These are phyloP conservation scores for Orchesellides sinensis DNA, from an alignment of 2,888 invertebrate genomes.

Conservation along the genomic window DNA sequence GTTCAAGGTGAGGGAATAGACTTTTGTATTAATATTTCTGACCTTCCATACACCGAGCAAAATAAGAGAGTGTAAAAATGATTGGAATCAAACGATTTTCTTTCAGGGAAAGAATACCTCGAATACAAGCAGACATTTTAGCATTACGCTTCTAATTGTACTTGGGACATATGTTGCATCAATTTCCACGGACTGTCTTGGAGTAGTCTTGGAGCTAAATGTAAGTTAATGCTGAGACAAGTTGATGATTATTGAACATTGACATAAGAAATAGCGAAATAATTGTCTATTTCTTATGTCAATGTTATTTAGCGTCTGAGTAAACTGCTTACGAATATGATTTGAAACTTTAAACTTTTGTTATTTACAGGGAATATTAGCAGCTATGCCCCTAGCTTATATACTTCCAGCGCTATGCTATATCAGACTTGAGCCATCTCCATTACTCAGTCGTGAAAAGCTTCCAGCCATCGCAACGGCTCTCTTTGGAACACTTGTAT, in stretches of 20 bases:
- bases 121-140: conserved; percentile 78
- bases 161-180: conserved; percentile 85
- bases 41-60: background rate
- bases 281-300: too few species aligned
- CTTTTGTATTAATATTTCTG: background rate
- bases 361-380: conserved; percentile 84
- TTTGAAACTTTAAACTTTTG: background rate
- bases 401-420: conserved; percentile 88
- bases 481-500: conserved; percentile 83
- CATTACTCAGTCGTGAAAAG: conserved; percentile 83
- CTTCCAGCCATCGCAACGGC: conserved; percentile 85
- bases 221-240: conserved; percentile 81
- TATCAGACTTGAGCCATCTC: conserved; percentile 85
- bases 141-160: conserved; percentile 84
- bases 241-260: too few species aligned
- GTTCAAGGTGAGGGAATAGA: conserved; percentile 82
- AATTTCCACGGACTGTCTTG: conserved; percentile 89
- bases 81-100: conserved; percentile 76
- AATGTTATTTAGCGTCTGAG: too few species aligned
- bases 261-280: background rate
- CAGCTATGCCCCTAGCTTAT: conserved; percentile 90
- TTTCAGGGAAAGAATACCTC: conserved; percentile 74
- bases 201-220: conserved; percentile 89
- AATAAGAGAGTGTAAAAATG: background rate
- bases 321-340: too few species aligned